These are phyloP conservation scores for Nerophis lumbriciformis DNA, from an alignment of 2,113 vertebrate genomes.

Conservation along the genomic window DNA sequence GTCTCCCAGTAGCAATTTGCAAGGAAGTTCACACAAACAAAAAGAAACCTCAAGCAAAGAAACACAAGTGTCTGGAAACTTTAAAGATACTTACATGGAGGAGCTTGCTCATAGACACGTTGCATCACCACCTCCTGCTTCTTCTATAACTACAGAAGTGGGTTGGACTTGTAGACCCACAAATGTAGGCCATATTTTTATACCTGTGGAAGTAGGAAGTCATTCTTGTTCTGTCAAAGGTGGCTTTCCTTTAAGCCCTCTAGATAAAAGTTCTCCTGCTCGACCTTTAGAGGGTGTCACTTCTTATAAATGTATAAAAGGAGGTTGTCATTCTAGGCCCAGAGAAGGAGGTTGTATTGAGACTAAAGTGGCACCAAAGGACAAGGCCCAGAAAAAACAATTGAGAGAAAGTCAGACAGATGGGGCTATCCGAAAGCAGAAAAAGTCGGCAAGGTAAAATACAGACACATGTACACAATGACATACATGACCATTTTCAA, in stretches of 20 bases:
- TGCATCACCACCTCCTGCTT: conserved; percentile 12
- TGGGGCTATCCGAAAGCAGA: conserved; percentile 30
- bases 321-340: background rate
- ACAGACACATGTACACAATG: background rate
- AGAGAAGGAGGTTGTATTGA: background rate
- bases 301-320: background rate
- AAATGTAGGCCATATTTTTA: background rate
- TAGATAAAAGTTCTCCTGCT: background rate
- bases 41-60: conserved; percentile 18
- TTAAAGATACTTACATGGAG: background rate
- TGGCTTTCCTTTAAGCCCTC: background rate
- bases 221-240: background rate
- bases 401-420: conserved; percentile 12
- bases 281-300: background rate
- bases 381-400: conserved; percentile 18
- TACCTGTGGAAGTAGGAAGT: background rate
- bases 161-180: too few relatives aligned
- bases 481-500: background rate
- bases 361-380: conserved; percentile 9
- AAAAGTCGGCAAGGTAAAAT: conserved; percentile 53
- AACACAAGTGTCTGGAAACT: background rate
- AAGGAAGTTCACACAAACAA: conserved; percentile 14
- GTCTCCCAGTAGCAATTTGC: background rate
- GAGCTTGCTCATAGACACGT: conserved; percentile 1
- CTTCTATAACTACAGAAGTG: conserved; percentile 13